Percentiles rank a stretch among this genome's conserved stretches.
Evolutionary conservation across 1,140 invertebrate species (phyloP).

Genomic region (Metopolophium dirhodum): DNA sequence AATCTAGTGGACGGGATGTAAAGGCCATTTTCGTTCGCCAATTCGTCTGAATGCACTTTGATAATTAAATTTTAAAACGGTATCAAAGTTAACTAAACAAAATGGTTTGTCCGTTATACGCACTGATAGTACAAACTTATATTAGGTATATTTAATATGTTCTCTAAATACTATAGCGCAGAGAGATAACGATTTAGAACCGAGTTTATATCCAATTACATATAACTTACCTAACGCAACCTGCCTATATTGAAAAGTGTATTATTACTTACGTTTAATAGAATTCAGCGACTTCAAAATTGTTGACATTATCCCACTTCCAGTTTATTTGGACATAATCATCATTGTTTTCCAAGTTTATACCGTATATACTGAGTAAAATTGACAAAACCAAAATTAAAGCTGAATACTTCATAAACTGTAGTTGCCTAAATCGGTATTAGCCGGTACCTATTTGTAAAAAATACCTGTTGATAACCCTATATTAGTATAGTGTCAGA

Average conservation of each 20-base stretch:
- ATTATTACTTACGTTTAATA: not conserved
- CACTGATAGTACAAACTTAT: too few relatives aligned
- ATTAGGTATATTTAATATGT: not conserved
- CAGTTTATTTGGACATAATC: not conserved
- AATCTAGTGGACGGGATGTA: not conserved
- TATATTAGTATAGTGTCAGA: not conserved
- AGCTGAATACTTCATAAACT: too few relatives aligned
- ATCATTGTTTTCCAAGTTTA: not conserved
- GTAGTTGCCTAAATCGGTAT: too few relatives aligned
- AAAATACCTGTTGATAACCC: too few relatives aligned
- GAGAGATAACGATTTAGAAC: not conserved
- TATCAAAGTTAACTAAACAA: not conserved
- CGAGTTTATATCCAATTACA: not conserved
- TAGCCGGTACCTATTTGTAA: too few relatives aligned
- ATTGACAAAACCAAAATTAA: too few relatives aligned
- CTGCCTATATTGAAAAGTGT: not conserved
- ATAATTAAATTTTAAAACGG: slow-evolving; percentile 7
- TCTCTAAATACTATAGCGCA: not conserved
- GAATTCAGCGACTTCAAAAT: not conserved
- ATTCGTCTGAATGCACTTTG: not conserved
- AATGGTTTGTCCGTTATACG: not conserved
- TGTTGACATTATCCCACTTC: not conserved
- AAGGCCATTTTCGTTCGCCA: not conserved
- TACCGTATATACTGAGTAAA: too few relatives aligned
- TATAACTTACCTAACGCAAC: too few relatives aligned